phyloP scores from a whole-genome alignment of 2,797 vertebrate species.

The Sparidentex hasta region DNA sequence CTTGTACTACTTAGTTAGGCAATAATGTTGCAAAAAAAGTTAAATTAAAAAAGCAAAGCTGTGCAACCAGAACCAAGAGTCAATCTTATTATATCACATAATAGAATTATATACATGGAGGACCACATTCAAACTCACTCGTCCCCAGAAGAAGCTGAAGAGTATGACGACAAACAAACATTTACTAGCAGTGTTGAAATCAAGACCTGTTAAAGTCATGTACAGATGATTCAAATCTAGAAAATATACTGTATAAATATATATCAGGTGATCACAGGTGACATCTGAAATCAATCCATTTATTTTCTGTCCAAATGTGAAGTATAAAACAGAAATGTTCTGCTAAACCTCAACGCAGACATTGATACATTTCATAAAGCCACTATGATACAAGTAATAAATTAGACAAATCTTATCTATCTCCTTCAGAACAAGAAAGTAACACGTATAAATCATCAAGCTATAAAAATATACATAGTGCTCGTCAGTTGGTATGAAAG shows the following conservation, averaged over 20 bases:
- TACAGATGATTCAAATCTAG: slow-evolving; percentile 14
- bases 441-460: slow-evolving; percentile 23
- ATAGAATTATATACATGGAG: background rate
- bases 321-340: slow-evolving; percentile 54
- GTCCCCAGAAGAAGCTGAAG: background rate
- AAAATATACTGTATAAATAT: slow-evolving; percentile 34
- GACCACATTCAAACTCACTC: slow-evolving; percentile 20
- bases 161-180: background rate
- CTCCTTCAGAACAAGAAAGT: slow-evolving; percentile 62
- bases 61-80: slow-evolving; percentile 34
- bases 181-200: slow-evolving; percentile 11
- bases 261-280: background rate
- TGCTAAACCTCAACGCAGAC: slow-evolving; percentile 20
- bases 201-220: slow-evolving; percentile 4
- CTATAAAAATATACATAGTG: slow-evolving; percentile 39
- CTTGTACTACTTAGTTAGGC: slow-evolving; percentile 46
- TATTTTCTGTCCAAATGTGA: slow-evolving; percentile 41
- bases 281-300: slow-evolving; percentile 36
- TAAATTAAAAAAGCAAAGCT: slow-evolving; percentile 15
- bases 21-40: slow-evolving; percentile 34
- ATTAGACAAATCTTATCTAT: slow-evolving; percentile 60
- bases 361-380: slow-evolving; percentile 24
- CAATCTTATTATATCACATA: background rate
- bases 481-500: slow-evolving; percentile 3
- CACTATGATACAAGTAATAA: slow-evolving; percentile 65